These are phyloP conservation scores for Aradophagus sp. DNA, from an alignment of 1,140 invertebrate genomes.

Conservation along the genomic window DNA sequence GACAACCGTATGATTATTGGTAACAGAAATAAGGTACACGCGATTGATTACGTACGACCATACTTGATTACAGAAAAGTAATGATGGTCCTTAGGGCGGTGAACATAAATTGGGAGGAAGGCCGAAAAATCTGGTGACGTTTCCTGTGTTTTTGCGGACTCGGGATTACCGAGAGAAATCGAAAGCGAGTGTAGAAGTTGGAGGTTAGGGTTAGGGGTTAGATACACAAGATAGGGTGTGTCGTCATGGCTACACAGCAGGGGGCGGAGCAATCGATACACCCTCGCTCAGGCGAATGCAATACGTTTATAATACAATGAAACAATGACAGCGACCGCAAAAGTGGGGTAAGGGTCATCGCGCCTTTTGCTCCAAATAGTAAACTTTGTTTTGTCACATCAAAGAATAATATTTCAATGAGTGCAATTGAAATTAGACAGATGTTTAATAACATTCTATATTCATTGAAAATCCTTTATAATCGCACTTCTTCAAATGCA, in stretches of 20 bases:
- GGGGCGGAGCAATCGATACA: conserved; percentile 75
- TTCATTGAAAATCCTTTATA: too few relatives aligned
- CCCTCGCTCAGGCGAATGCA: conserved; percentile 70
- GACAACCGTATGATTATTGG: too few relatives aligned
- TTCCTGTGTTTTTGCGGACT: conserved; percentile 25
- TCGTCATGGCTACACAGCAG: conserved; percentile 75
- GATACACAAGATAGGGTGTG: conserved; percentile 71
- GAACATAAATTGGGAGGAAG: background rate
- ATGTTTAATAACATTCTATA: conserved; percentile 14
- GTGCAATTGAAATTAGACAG: conserved; percentile 34
- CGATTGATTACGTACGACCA: too few relatives aligned
- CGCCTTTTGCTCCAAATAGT: conserved; percentile 64
- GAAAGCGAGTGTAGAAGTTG: conserved; percentile 63
- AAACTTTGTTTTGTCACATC: conserved; percentile 47
- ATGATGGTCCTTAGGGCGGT: too few relatives aligned
- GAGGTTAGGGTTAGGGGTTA: conserved; percentile 72
- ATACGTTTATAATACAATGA: conserved; percentile 72
- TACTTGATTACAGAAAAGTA: too few relatives aligned
- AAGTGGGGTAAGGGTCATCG: conserved; percentile 61
- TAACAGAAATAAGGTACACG: too few relatives aligned
- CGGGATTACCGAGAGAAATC: conserved; percentile 42
- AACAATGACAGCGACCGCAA: conserved; percentile 66
- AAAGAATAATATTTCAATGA: conserved; percentile 34
- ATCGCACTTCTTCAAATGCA: too few relatives aligned
- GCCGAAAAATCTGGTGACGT: conserved; percentile 10